Evolutionary conservation across 2,888 invertebrate genomes (phyloP).

Genomic region (Sipunculus nudus): DNA sequence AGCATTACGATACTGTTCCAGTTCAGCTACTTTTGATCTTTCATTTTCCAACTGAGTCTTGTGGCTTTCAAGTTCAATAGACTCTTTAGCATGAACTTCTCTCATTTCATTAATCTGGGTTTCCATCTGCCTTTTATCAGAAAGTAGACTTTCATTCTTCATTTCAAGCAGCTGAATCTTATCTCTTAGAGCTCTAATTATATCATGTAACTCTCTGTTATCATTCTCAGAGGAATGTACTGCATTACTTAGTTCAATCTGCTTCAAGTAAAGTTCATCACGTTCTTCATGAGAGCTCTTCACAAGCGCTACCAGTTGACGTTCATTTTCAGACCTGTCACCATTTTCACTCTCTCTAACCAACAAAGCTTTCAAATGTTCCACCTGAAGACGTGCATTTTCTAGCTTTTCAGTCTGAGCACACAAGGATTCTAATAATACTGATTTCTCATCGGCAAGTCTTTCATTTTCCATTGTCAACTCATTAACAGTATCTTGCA

Average conservation of each 20-base stretch:
- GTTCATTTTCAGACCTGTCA: slow-evolving; percentile 65
- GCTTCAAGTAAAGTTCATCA: slow-evolving; percentile 70
- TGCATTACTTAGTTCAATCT: slow-evolving; percentile 81
- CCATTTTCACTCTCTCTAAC: slow-evolving; percentile 57
- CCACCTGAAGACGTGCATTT: slow-evolving; percentile 84
- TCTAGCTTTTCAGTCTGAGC: slow-evolving; percentile 91
- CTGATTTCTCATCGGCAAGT: slow-evolving; percentile 86
- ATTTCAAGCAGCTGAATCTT: slow-evolving; percentile 76
- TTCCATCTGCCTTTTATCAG: slow-evolving; percentile 80
- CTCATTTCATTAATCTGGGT: slow-evolving; percentile 72
- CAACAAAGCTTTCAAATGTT: slow-evolving; percentile 81
- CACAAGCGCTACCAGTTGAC: slow-evolving; percentile 81
- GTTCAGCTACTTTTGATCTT: slow-evolving; percentile 80
- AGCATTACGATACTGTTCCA: slow-evolving; percentile 71
- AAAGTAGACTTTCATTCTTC: slow-evolving; percentile 77
- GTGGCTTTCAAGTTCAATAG: slow-evolving; percentile 82
- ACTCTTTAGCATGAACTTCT: slow-evolving; percentile 79
- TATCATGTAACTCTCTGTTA: slow-evolving; percentile 51
- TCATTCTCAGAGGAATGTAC: slow-evolving; percentile 68
- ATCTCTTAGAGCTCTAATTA: slow-evolving; percentile 73
- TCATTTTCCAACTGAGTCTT: slow-evolving; percentile 84
- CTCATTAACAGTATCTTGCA: slow-evolving; percentile 86
- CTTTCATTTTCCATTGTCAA: slow-evolving; percentile 88
- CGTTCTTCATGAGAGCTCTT: slow-evolving; percentile 70
- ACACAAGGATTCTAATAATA: slow-evolving; percentile 88